A percentile compares a stretch with the other conserved stretches of the same genome.
Conservation (phyloP, 92 coral and sea anemone species). For the Porites cylindrica region DNA sequence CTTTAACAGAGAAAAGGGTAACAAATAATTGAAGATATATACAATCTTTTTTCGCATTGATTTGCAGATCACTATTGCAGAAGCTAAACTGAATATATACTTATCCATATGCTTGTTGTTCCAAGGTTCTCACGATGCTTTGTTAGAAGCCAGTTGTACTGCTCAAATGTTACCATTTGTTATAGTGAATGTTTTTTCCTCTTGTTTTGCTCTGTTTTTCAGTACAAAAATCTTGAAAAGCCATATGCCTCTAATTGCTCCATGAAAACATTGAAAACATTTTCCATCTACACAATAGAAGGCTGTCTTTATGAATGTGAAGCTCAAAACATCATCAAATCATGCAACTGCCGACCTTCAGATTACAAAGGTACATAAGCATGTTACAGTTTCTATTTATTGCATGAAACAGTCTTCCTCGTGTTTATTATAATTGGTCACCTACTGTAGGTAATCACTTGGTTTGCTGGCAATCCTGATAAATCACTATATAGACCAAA, state of each 20-base stretch:
- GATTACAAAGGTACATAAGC: conserved; percentile 24
- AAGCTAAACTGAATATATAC: not conserved
- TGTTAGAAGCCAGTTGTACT: too few species aligned
- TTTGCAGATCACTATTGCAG: conserved; percentile 12
- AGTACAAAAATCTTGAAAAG: conserved; percentile 45
- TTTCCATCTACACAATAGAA: conserved; percentile 28
- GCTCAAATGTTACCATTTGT: too few species aligned
- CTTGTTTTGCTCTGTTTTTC: not conserved
- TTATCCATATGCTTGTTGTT: too few species aligned
- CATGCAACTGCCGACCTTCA: conserved; percentile 21
- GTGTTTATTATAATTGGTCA: too few species aligned
- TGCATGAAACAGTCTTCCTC: too few species aligned
- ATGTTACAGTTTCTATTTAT: too few species aligned
- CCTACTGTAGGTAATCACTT: too few species aligned
- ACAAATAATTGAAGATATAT: too few species aligned
- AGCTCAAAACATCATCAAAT: conserved; percentile 15
- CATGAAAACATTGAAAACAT: conserved; percentile 9
- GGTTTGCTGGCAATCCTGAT: too few species aligned
- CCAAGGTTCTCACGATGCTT: too few species aligned
- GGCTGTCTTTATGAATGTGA: conserved; percentile 49
- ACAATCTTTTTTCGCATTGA: conserved; percentile 25
- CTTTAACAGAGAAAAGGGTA: conserved; percentile 50
- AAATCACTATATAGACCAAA: too few species aligned
- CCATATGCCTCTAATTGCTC: conserved; percentile 43
- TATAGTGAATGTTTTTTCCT: too few species aligned